Base-by-base conservation (phyloP, 1,140 invertebrate genomes). In the Nebria ingens region DNA sequence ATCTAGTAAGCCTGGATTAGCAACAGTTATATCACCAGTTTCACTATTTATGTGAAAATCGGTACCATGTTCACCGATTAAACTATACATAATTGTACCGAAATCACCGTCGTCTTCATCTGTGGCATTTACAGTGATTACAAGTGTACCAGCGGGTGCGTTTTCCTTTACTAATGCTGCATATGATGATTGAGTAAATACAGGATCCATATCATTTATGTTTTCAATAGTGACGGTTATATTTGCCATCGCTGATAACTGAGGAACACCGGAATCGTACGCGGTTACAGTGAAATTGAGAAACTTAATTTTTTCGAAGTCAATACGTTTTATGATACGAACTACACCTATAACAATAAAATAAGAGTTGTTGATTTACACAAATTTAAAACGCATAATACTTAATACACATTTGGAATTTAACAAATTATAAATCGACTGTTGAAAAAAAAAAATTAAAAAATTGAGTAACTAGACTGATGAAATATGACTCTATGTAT, bases 201-300 rank as follows among this genome's bases (percentile, higher is more conserved):
- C 74, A 0, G 92, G 92, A 68, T 84, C 80, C 62, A 91, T 87
- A 65, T 95, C 91, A 63, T 96, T 96, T 0, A 91, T 79, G 65
- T 94, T 94, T 19, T 84, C 76, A 12, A 96, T 79, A 34, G 84
- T 81, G 0, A 94, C 84, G 4, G 74, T 79, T 2, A 97, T 81
- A 13, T 79, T 75, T 0, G 89, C 87, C 0, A 81, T 78, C 0
- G 89, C 60, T 4, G 83, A 85, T 42, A 87, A 72, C 61, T 87
- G 84, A 1, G 93, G 92, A 0, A 91, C 79, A 11, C 91, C 91
- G 0, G 84, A 83, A 71, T 95, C 93, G 60, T 81, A 85, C 0
- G 88, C 91, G 0, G 86, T 74, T 0, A 93, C 80, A 1, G 79
- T 85, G 61, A 95, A 91, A 63, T 85, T 83, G 2, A 93, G 73